Conservation (phyloP, 2,113 vertebrate species). For the Rhinolophus sinicus region DNA sequence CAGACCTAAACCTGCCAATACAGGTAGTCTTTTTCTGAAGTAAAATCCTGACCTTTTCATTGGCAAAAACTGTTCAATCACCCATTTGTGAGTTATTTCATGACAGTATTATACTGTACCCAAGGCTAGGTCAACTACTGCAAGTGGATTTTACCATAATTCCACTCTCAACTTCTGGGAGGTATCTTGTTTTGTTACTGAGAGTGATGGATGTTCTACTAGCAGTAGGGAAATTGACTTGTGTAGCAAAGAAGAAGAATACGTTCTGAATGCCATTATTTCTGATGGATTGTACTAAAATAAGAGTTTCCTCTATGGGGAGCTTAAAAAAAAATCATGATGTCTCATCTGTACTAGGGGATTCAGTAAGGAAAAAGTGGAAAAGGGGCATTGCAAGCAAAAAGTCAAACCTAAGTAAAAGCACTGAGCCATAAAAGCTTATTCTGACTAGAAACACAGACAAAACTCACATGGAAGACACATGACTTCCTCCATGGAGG, state of each 20-base stretch:
- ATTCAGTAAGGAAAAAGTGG: not conserved
- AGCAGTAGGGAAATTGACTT: conserved; percentile 4
- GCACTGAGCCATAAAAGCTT: not conserved
- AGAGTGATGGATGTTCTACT: not conserved
- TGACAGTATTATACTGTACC: not conserved
- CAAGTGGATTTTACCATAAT: conserved; percentile 14
- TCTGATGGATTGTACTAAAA: not conserved
- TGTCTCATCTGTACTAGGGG: not conserved
- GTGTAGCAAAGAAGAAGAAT: not conserved
- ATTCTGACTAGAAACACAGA: not conserved
- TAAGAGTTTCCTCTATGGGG: not conserved
- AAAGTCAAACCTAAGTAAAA: not conserved
- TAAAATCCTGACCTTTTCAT: conserved; percentile 1
- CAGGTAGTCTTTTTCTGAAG: not conserved
- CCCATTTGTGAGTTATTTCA: not conserved
- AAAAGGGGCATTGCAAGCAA: not conserved
- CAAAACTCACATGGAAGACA: not conserved
- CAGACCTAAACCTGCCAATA: not conserved
- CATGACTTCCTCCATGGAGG: not conserved
- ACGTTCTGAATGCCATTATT: not conserved
- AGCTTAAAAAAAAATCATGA: not conserved
- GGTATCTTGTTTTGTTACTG: conserved; percentile 22
- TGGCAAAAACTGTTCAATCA: not conserved
- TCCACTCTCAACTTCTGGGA: not conserved
- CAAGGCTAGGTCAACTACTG: not conserved